phyloP scores from a whole-genome alignment of 2,113 vertebrate genomes.

The Verasper variegatus region DNA sequence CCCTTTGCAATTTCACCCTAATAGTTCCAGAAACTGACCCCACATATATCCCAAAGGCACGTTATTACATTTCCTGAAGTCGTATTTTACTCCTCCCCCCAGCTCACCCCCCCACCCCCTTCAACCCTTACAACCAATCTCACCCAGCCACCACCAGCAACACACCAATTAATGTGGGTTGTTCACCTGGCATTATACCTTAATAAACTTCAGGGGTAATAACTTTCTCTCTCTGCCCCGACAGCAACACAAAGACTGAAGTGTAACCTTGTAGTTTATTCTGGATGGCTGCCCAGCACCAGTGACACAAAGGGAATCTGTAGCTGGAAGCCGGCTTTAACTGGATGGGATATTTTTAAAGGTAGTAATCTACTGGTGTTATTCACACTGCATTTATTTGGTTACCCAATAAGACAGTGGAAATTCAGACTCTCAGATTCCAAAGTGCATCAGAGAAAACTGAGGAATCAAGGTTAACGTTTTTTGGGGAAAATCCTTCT shows the following conservation, averaged over 20 bases:
- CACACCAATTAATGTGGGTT: conserved; percentile 74
- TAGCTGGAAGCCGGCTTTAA: conserved; percentile 27
- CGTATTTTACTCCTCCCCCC: conserved; percentile 65
- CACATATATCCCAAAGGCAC: conserved; percentile 73
- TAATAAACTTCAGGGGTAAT: conserved; percentile 80
- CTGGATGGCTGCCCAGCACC: conserved; percentile 80
- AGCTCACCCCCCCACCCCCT: conserved; percentile 37
- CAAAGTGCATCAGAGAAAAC: conserved; percentile 1
- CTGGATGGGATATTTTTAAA: conserved; percentile 35
- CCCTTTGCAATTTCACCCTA: conserved; percentile 72
- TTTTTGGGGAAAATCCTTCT: no score
- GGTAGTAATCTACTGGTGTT: conserved; percentile 24
- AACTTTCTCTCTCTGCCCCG: conserved; percentile 73
- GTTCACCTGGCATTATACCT: conserved; percentile 75
- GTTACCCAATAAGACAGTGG: not conserved
- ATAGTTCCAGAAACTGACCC: conserved; percentile 75
- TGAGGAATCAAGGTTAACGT: not conserved
- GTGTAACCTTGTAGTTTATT: conserved; percentile 81
- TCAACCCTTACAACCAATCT: conserved; percentile 43
- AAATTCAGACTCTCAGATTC: conserved; percentile 5
- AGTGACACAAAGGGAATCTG: conserved; percentile 73
- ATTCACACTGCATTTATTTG: conserved; percentile 37
- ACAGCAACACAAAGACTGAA: conserved; percentile 72
- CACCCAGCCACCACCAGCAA: conserved; percentile 69
- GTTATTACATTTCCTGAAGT: conserved; percentile 72